phyloP scores from a whole-genome alignment of 2,113 vertebrate species.

The Morone saxatilis region DNA sequence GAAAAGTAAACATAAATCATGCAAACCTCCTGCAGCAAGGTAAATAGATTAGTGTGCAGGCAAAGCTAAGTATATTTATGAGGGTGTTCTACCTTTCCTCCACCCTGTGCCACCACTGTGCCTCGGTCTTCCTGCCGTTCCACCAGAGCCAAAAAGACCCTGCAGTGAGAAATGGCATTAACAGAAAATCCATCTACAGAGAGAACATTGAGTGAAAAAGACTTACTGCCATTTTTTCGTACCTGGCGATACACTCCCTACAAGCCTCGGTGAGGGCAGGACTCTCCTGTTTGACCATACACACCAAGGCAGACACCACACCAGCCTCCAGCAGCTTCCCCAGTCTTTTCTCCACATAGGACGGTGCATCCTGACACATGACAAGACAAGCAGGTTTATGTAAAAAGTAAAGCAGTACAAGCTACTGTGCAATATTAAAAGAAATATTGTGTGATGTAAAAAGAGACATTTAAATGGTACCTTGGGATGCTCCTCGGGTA shows the following conservation, averaged over 20 bases:
- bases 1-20: conserved; percentile 16
- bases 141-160: conserved; percentile 95
- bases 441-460: background rate
- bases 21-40: background rate
- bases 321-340: conserved; percentile 90
- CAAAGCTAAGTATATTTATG: background rate
- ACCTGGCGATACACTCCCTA: conserved; percentile 95
- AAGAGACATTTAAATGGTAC: conserved; percentile 68
- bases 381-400: background rate
- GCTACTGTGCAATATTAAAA: background rate
- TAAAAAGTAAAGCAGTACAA: background rate
- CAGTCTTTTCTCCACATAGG: conserved; percentile 89
- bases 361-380: conserved; percentile 87
- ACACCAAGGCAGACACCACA: conserved; percentile 93
- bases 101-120: conserved; percentile 94
- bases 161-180: conserved; percentile 63
- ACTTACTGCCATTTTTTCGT: background rate
- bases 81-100: conserved; percentile 91
- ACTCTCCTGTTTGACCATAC: conserved; percentile 95
- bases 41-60: background rate
- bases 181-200: conserved; percentile 9
- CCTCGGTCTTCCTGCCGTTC: conserved; percentile 93
- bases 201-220: background rate
- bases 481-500: conserved; percentile 97
- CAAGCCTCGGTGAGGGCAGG: conserved; percentile 90